Conservation (phyloP, 2,113 vertebrate species). For the Sminthopsis crassicaudata region DNA sequence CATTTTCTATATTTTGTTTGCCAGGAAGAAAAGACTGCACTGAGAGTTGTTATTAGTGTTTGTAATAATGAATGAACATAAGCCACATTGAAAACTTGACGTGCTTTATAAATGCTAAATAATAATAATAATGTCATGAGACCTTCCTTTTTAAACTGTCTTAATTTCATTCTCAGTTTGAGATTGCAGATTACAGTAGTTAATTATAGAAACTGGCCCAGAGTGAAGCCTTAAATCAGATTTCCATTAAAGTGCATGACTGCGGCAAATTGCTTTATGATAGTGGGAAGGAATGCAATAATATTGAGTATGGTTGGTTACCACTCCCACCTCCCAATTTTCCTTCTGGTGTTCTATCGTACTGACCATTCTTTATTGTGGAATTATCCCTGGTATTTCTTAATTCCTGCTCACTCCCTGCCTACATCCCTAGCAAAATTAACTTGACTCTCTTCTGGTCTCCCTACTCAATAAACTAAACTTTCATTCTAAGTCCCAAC, state of each 20-base stretch:
- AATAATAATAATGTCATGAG: slow-evolving; percentile 62
- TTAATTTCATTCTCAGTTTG: slow-evolving; percentile 68
- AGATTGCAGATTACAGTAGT: slow-evolving; percentile 68
- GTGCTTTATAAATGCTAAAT: slow-evolving; percentile 68
- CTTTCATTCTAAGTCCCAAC: neutral
- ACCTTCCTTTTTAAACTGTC: slow-evolving; percentile 69
- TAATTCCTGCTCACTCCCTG: neutral
- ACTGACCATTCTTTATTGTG: neutral
- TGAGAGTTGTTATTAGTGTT: slow-evolving; percentile 20
- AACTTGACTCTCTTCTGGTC: neutral
- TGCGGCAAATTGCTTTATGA: slow-evolving; percentile 51
- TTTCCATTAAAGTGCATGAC: slow-evolving; percentile 57
- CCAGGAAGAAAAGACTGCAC: neutral
- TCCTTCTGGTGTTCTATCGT: neutral
- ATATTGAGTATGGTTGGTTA: neutral
- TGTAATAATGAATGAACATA: slow-evolving; percentile 45
- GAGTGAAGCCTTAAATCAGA: slow-evolving; percentile 63
- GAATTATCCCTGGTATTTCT: neutral
- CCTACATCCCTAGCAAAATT: neutral
- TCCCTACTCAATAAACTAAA: neutral
- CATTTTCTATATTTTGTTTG: slow-evolving; percentile 18
- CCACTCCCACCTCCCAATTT: neutral
- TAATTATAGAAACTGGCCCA: slow-evolving; percentile 75
- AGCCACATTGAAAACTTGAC: slow-evolving; percentile 48
- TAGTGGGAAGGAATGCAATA: slow-evolving; percentile 7